Evolutionary conservation across 2,113 vertebrate species (phyloP), one percentile per base, ranked within the genome.

Genomic region (Cinclus cinclus): DNA sequence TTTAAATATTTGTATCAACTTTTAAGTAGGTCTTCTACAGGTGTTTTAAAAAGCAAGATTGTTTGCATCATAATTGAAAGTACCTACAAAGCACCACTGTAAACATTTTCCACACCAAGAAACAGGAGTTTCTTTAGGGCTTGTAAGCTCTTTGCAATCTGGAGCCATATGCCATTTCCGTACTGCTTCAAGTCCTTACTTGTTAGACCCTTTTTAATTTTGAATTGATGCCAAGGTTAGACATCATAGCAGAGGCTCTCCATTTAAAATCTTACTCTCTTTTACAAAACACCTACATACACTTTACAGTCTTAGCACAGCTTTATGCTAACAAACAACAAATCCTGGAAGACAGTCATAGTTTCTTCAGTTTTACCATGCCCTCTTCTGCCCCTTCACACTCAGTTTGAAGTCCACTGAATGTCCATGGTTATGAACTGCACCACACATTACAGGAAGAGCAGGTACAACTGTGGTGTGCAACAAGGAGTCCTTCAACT

Each of bases 41-140:
- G 65, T 94, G 83, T 78, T 93, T 79, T 52, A 47, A 63, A 89
- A 95, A 77, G 20, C 53, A 67, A 83, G 68, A 77, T 10, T 82
- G 55, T 73, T 87, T 86, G 65, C 86, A 79, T 87, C 56, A 41
- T 79, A 91, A 95, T 19, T 82, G 55, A 84, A 95, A 92, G 80
- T 70, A 97, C 93, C 94, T 95, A 95, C 89, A 95, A 69, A 84
- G 84, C 53, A 95, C 62, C 87, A 96, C 95, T 94, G 94, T 70
- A 78, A 92, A 93, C 31, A 77, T 94, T 93, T 97, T 96, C 93
- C 92, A 95, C 3, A 2, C 53, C 80, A 94, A 93, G 94, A 94
- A 95, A 86, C 87, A 68, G 68, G 76, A 89, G 41, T 71, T 95
- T 94, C 95, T 94, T 88, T 39, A 91, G 92, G 96, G 92, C 91